Evolutionary conservation across 2,888 invertebrate genomes (phyloP), one percentile per base, ranked within the genome.

Genomic region (Trachelus troglodyta): DNA sequence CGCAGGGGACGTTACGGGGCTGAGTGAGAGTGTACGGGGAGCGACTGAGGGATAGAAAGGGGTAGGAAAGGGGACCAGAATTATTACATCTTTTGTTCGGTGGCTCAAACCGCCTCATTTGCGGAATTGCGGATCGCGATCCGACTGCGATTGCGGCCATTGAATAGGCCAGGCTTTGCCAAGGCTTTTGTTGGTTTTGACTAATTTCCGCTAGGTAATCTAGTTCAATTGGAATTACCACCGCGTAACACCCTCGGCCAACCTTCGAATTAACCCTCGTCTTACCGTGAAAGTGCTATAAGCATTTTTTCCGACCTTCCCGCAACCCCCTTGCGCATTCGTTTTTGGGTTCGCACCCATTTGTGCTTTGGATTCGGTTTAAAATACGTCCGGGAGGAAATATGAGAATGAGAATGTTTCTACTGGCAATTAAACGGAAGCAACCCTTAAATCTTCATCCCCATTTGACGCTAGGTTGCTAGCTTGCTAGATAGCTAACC

Each of bases 71-170:
- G 86, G 88, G 86, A 84, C 83, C 88, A 88, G 87, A 91, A 90
- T 91, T 91, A 91, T 91, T 90, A 90, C 90, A 90, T 90, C 91
- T 91, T 90, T 91, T 91, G 91, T 91, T 89, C 88, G 85, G 86
- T 87, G 87, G 83, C 87, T 87, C 87, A 87, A 89, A 89, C 84
- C 88, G 89, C 89, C 89, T 89, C 90, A 90, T 90, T 91, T 90
- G 89, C 82, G 88, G 89, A 90, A 91, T 90, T 89, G 89, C 88
- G 87, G 89, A 90, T 90, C 89, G 89, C 88, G 89, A 89, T 90
- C 83, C 87, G 83, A 84, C 89, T 84, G 83, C 90, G 89, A 90
- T 90, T 90, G 89, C 87, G 85, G 85, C 84, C 82, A 80, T 82
- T 85, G 83, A 88, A 88, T 76, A 81, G 75, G 34, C 75, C 74